Evolutionary conservation across 1,140 invertebrate genomes (phyloP).

Genomic region (Amyelois transitella): DNA sequence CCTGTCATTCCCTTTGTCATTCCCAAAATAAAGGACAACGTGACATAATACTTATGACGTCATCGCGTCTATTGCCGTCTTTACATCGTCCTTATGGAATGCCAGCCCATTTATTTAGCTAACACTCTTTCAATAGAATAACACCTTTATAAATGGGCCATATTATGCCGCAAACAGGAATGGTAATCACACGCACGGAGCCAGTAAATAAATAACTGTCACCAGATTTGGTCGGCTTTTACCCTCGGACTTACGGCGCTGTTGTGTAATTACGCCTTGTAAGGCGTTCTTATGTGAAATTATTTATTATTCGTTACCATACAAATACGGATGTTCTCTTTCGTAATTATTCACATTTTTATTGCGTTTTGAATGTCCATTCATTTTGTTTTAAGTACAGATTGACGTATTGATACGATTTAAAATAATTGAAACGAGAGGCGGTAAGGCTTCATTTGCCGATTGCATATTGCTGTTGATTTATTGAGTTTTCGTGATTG

Average conservation of each 20-base stretch:
- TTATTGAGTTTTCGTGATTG: neutral
- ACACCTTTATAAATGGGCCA: neutral
- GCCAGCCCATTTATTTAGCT: constrained; percentile 16
- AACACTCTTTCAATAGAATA: constrained; percentile 3
- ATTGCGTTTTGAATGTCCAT: neutral
- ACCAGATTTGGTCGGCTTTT: constrained; percentile 15
- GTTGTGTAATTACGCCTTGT: neutral
- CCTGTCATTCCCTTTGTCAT: neutral
- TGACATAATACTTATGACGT: neutral
- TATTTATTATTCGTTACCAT: neutral
- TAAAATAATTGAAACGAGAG: neutral
- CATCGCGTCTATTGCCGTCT: constrained; percentile 6
- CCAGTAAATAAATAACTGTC: constrained; percentile 27
- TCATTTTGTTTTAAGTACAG: neutral
- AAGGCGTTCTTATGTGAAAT: neutral
- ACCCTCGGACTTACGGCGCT: neutral
- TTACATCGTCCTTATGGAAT: constrained; percentile 16
- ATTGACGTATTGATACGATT: neutral
- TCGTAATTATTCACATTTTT: neutral
- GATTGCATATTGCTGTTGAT: neutral
- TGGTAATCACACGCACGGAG: neutral
- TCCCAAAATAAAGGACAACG: neutral
- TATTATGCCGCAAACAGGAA: neutral
- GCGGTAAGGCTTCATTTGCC: neutral
- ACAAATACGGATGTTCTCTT: neutral